A percentile compares a stretch with the other conserved stretches of the same genome.
These are phyloP conservation scores for Melitaea athalia DNA, from an alignment of 2,888 invertebrate genomes.

Conservation along the genomic window DNA sequence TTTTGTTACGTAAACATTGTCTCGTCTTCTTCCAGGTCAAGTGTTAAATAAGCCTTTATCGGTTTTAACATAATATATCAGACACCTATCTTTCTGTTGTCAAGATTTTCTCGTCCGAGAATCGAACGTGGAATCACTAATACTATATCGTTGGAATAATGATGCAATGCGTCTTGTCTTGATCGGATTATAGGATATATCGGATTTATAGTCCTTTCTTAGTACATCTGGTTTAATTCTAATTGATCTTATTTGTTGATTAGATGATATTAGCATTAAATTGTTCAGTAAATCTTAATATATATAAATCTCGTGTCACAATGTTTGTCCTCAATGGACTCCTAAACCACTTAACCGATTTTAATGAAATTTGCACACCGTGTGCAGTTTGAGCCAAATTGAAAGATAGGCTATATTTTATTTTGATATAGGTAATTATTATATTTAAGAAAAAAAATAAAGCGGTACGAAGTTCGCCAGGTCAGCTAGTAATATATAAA, in stretches of 20 bases:
- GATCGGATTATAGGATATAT: too few relatives aligned
- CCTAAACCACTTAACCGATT: too few relatives aligned
- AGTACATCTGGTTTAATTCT: slow-evolving; percentile 23
- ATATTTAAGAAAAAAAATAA: too few relatives aligned
- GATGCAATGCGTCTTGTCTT: slow-evolving; percentile 19
- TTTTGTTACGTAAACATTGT: neutral
- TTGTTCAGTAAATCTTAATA: neutral
- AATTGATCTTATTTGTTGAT: slow-evolving; percentile 25
- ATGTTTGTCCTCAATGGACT: too few relatives aligned
- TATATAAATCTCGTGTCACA: too few relatives aligned
- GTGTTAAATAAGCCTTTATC: slow-evolving; percentile 9
- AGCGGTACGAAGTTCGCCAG: too few relatives aligned
- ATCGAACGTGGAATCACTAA: slow-evolving; percentile 29
- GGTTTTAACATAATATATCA: slow-evolving; percentile 9
- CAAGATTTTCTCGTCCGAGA: slow-evolving; percentile 22
- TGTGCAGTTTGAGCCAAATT: too few relatives aligned
- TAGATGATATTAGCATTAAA: slow-evolving; percentile 2
- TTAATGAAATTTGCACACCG: too few relatives aligned
- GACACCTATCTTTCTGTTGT: slow-evolving; percentile 17
- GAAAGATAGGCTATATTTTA: too few relatives aligned
- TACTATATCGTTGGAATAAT: slow-evolving; percentile 23
- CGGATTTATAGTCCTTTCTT: slow-evolving; percentile 32
- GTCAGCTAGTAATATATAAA: too few relatives aligned
- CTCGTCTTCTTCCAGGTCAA: neutral
- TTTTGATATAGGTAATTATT: too few relatives aligned